A percentile compares a stretch with the other conserved stretches of the same genome.
Conservation (phyloP, 2,888 invertebrate species). For the Drosophila anomalata region DNA sequence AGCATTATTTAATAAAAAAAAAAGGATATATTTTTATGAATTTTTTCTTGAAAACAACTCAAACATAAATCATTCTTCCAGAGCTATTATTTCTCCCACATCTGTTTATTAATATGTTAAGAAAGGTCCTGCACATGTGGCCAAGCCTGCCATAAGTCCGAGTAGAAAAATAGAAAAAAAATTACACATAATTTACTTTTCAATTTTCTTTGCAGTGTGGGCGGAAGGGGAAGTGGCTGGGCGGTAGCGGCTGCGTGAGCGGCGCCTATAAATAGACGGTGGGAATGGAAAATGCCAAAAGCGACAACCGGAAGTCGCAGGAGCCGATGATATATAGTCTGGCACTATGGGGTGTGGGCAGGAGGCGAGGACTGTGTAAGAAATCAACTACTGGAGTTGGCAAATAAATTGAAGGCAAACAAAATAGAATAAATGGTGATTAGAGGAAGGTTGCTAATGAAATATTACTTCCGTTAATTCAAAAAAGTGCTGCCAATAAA, state of each 20-base stretch:
- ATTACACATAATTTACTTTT: slow-evolving; percentile 44
- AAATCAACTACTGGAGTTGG: slow-evolving; percentile 20
- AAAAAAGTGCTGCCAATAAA: neutral
- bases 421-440: slow-evolving; percentile 22
- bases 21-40: neutral
- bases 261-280: slow-evolving; percentile 71
- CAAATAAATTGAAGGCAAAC: slow-evolving; percentile 28
- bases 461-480: slow-evolving; percentile 9
- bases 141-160: slow-evolving; percentile 24
- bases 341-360: slow-evolving; percentile 26
- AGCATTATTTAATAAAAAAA: slow-evolving; percentile 1
- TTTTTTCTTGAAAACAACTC: no score
- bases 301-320: slow-evolving; percentile 69
- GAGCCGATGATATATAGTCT: slow-evolving; percentile 59
- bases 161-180: slow-evolving; percentile 10
- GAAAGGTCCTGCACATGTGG: neutral
- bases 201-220: slow-evolving; percentile 33
- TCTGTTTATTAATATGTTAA: neutral
- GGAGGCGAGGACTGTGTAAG: slow-evolving; percentile 4
- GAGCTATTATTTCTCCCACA: neutral
- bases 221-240: slow-evolving; percentile 13
- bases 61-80: neutral
- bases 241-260: slow-evolving; percentile 34
- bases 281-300: slow-evolving; percentile 47
- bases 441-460: neutral